A percentile compares a stretch with the other conserved stretches of the same genome.
These are phyloP conservation scores for Amphilophus citrinellus DNA, from an alignment of 2,113 vertebrate genomes.

Conservation along the genomic window DNA sequence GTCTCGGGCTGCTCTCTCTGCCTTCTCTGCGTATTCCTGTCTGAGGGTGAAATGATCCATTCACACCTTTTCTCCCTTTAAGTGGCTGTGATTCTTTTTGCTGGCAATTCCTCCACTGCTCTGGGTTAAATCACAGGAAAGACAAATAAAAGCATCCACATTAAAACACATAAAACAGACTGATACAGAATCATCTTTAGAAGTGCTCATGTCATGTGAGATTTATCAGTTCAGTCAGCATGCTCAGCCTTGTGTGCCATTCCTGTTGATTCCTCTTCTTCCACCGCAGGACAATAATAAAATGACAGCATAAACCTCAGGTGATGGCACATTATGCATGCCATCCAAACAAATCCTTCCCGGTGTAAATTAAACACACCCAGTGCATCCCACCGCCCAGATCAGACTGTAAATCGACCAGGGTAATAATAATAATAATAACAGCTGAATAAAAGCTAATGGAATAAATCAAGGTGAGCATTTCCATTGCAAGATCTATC, in stretches of 20 bases:
- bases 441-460: conserved; percentile 71
- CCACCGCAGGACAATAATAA: conserved; percentile 64
- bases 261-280: conserved; percentile 53
- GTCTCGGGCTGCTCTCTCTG: conserved; percentile 53
- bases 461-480: conserved; percentile 66
- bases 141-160: not conserved
- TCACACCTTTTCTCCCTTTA: conserved; percentile 44
- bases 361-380: conserved; percentile 76
- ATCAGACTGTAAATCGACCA: conserved; percentile 66
- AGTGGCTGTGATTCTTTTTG: conserved; percentile 13
- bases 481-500: conserved; percentile 43
- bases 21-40: conserved; percentile 26
- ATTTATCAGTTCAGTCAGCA: conserved; percentile 66
- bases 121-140: not conserved
- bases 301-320: conserved; percentile 71
- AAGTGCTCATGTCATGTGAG: conserved; percentile 38
- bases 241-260: conserved; percentile 62
- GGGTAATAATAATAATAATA: conserved; percentile 59
- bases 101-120: conserved; percentile 1
- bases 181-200: conserved; percentile 16
- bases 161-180: not conserved
- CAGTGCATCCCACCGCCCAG: conserved; percentile 54
- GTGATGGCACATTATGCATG: conserved; percentile 76
- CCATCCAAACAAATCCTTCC: conserved; percentile 77
- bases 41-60: conserved; percentile 42